Base-by-base conservation (phyloP, 2,888 invertebrate genomes). In the Vanessa cardui region DNA sequence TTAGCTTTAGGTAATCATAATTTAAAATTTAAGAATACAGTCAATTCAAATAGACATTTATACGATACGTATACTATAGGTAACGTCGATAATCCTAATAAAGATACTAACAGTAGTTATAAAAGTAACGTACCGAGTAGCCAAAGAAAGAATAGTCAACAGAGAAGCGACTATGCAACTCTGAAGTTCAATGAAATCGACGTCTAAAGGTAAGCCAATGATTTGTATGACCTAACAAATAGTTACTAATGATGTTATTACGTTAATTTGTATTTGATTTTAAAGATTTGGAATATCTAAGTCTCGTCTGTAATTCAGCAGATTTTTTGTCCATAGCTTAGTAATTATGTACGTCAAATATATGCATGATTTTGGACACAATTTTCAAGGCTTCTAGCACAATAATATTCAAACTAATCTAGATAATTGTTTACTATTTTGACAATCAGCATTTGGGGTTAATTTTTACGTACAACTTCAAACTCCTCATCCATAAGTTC, bases 1-100 rank as follows among this genome's bases (percentile, higher is more conserved):
- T 83, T 93, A 89, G 93, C 93, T 47, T 86, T 93, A 88, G 92
- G 92, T 80, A 93, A 93, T 81, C 93, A 93, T 87, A 93, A 93
- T 85, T 83, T 93, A 85, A 93, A 93, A 79, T 93, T 93, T 89
- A 93, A 93, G 82, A 93, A 93, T 83, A 93, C 93, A 77, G 93
- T 93, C 86, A 93, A 93, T 89, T 93, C 93, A 72, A 93, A 93
- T 88, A 90, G 93, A 84, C 93, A 92, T 78, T 87, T 93, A 80
- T 93, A 93, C 82, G 93, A 91, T 79, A 92, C 92, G 68, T 93
- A 93, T 82, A 82, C 92, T 81, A 87, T 90, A 87, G 88, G 89
- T 69, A 81, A 78, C 73, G 83, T 84, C 71, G 90, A 90, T 81
- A 86, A 83, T 80, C 78, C 84, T 84, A 88, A 86, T 82, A 86